phyloP scores from a whole-genome alignment of 2,888 invertebrate species.

The Teleiodes luculella region DNA sequence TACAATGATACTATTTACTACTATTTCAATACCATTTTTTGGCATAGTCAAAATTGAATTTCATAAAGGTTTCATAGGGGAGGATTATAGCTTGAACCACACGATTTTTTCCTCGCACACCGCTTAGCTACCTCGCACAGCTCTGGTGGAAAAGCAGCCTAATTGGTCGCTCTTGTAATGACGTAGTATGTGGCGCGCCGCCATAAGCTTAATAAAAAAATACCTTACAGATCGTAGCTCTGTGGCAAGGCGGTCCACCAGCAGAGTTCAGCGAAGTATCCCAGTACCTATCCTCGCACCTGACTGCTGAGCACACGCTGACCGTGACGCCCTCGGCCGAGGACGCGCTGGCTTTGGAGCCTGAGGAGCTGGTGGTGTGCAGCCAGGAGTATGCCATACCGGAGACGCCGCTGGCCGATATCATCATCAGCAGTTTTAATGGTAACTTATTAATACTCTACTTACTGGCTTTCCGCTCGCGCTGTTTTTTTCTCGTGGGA shows the following conservation, averaged over 20 bases:
- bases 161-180: too few species aligned
- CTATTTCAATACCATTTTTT: too few species aligned
- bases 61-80: too few species aligned
- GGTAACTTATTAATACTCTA: slow-evolving; percentile 40
- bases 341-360: slow-evolving; percentile 57
- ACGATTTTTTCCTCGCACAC: too few species aligned
- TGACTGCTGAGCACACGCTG: slow-evolving; percentile 48
- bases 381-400: slow-evolving; percentile 53
- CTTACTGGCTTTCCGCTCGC: background rate
- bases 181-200: too few species aligned
- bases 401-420: slow-evolving; percentile 58
- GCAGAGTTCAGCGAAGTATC: slow-evolving; percentile 56
- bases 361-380: slow-evolving; percentile 60
- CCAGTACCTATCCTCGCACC: slow-evolving; percentile 42
- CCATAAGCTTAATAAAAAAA: too few species aligned
- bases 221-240: slow-evolving; percentile 53
- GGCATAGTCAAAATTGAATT: too few species aligned
- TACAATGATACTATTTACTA: too few species aligned
- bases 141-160: too few species aligned
- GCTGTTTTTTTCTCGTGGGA: too few species aligned
- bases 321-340: slow-evolving; percentile 57
- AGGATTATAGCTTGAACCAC: too few species aligned
- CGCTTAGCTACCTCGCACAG: too few species aligned
- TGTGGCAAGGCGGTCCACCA: slow-evolving; percentile 66
- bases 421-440: slow-evolving; percentile 56